Evolutionary conservation across 1,140 invertebrate genomes (phyloP).

Genomic region (Cotesia vestalis): DNA sequence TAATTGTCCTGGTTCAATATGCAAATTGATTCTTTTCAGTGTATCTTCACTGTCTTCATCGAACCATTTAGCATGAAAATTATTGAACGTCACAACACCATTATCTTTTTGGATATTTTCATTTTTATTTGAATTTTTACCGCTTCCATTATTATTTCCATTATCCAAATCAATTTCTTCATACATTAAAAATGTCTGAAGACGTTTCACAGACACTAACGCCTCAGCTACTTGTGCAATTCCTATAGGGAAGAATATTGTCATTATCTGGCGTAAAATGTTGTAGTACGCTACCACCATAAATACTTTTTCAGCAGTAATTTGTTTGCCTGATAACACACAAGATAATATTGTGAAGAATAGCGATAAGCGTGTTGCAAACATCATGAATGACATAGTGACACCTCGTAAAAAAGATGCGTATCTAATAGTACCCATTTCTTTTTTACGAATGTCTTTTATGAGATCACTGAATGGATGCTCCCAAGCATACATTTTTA

Average conservation of each 20-base stretch:
- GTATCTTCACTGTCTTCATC: slow-evolving; percentile 56
- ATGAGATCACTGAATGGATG: slow-evolving; percentile 80
- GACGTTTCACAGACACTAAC: slow-evolving; percentile 73
- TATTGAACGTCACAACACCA: slow-evolving; percentile 47
- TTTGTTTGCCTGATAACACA: slow-evolving; percentile 71
- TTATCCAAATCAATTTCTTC: slow-evolving; percentile 62
- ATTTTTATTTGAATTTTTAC: not conserved
- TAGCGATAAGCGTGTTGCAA: slow-evolving; percentile 80
- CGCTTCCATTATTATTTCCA: not conserved
- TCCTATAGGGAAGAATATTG: slow-evolving; percentile 77
- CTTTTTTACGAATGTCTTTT: slow-evolving; percentile 67
- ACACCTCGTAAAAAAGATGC: slow-evolving; percentile 75
- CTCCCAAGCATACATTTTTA: slow-evolving; percentile 94
- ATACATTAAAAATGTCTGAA: slow-evolving; percentile 73
- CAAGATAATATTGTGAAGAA: slow-evolving; percentile 83
- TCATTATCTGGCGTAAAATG: slow-evolving; percentile 76
- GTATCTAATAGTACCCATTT: slow-evolving; percentile 74
- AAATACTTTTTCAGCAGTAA: slow-evolving; percentile 79
- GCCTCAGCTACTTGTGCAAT: slow-evolving; percentile 68
- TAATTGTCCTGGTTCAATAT: slow-evolving; percentile 72
- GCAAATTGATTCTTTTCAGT: slow-evolving; percentile 67
- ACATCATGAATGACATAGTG: slow-evolving; percentile 73
- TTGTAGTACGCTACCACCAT: slow-evolving; percentile 79
- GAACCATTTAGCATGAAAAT: slow-evolving; percentile 61
- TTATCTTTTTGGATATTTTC: not conserved